Evolutionary conservation across 1,140 invertebrate species (phyloP).

Genomic region (Drosophila prosaltans): DNA sequence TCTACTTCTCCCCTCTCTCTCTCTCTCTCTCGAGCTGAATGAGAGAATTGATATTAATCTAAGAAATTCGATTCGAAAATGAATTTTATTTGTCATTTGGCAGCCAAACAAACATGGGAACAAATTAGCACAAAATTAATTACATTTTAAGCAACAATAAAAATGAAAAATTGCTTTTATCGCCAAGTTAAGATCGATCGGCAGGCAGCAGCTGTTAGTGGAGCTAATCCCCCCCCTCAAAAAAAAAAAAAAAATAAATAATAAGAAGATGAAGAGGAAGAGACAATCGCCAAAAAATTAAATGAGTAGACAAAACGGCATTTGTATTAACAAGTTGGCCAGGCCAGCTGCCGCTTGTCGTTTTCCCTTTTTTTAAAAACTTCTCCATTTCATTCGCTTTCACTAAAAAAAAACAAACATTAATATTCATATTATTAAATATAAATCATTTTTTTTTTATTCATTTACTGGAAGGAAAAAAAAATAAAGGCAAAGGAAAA

Average conservation of each 20-base stretch:
- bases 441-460: constrained; percentile 2
- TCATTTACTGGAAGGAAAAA: background rate
- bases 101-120: constrained; percentile 1
- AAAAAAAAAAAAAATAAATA: background rate
- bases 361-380: background rate
- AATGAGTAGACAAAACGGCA: background rate
- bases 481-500: background rate
- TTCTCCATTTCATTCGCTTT: background rate
- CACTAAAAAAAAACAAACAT: background rate
- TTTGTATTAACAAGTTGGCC: background rate
- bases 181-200: constrained; percentile 37
- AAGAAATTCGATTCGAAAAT: constrained; percentile 29
- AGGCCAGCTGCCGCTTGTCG: too few relatives aligned
- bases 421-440: constrained; percentile 2
- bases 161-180: constrained; percentile 67
- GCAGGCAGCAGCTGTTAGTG: constrained; percentile 1
- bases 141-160: constrained; percentile 65
- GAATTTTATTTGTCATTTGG: constrained; percentile 6
- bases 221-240: background rate
- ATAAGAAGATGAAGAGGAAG: background rate
- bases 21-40: background rate
- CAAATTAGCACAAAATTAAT: constrained; percentile 74
- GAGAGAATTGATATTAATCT: constrained; percentile 18
- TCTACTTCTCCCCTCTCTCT: background rate
- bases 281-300: background rate